Evolutionary conservation across 2,113 vertebrate species (phyloP), one percentile per base, ranked within the genome.

Genomic region (Aix galericulata): DNA sequence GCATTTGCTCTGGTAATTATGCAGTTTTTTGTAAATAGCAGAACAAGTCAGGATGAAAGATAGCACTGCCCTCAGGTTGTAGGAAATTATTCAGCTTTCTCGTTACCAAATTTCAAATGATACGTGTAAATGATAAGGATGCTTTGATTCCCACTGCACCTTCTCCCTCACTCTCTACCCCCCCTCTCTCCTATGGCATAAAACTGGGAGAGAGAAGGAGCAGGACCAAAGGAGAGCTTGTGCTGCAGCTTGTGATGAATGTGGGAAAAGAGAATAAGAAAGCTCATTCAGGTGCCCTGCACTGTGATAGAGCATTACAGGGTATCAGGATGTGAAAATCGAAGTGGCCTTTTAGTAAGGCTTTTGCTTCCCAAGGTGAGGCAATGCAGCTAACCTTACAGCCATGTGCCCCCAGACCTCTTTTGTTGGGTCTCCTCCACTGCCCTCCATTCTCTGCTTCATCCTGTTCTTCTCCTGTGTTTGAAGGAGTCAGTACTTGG

Each of bases 1-100:
- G 94, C 94, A 96, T 96, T 97, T 96, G 96, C 94, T 96, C 92
- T 96, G 93, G 86, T 96, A 96, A 97, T 97, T 96, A 95, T 73
- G 86, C 88, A 66, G 71, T 66, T 95, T 95, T 93, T 97, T 93
- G 95, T 93, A 95, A 97, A 95, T 94, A 97, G 92, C 94, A 95
- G 94, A 93, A 94, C 91, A 76, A 90, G 89, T 89, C 93, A 93
- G 89, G 94, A 95, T 96, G 93, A 96, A 94, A 94, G 95, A 93
- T 92, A 92, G 93, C 81, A 25, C 42, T 96, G 92, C 90, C 96
- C 95, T 94, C 66, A 79, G 93, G 94, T 91, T 96, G 94, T 81
- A 71, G 58, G 80, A 94, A 93, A 84, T 94, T 92, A 88, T 93
- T 91, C 90, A 82, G 80, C 58, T 91, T 95, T 92, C 94, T 96